Percentiles rank a stretch among this genome's conserved stretches.
Evolutionary conservation across 2,113 vertebrate genomes (phyloP).

Genomic region (Anoplopoma fimbria): DNA sequence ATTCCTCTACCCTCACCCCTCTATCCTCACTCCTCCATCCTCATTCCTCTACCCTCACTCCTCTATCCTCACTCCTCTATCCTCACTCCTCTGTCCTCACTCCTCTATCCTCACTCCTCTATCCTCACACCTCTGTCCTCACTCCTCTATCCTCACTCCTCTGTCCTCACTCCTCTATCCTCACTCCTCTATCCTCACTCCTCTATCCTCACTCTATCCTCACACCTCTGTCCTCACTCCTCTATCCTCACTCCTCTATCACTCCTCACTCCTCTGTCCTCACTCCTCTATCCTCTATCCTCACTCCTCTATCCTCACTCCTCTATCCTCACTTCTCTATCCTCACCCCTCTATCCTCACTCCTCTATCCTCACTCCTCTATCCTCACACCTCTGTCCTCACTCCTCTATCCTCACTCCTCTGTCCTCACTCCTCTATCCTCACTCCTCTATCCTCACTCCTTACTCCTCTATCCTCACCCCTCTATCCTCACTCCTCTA

Average conservation of each 20-base stretch:
- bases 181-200: conserved; percentile 2
- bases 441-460: too few species aligned
- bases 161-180: conserved; percentile 16
- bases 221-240: conserved; percentile 8
- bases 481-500: conserved; percentile 26
- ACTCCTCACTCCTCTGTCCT: too few species aligned
- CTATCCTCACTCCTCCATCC: conserved; percentile 17
- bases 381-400: conserved; percentile 14
- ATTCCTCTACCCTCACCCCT: conserved; percentile 27
- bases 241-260: too few species aligned
- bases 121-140: conserved; percentile 14
- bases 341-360: conserved; percentile 3
- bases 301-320: conserved; percentile 2
- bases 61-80: conserved; percentile 21
- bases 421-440: too few species aligned
- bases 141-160: conserved; percentile 31
- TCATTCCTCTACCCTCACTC: too few species aligned
- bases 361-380: too few species aligned
- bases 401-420: too few species aligned
- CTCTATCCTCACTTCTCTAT: too few species aligned
- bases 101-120: too few species aligned
- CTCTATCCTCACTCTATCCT: too few species aligned
- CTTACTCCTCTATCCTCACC: too few species aligned
- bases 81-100: conserved; percentile 3
- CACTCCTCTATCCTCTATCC: too few species aligned